phyloP scores from a whole-genome alignment of 2,113 vertebrate genomes.

The Tilapia sparmanii region DNA sequence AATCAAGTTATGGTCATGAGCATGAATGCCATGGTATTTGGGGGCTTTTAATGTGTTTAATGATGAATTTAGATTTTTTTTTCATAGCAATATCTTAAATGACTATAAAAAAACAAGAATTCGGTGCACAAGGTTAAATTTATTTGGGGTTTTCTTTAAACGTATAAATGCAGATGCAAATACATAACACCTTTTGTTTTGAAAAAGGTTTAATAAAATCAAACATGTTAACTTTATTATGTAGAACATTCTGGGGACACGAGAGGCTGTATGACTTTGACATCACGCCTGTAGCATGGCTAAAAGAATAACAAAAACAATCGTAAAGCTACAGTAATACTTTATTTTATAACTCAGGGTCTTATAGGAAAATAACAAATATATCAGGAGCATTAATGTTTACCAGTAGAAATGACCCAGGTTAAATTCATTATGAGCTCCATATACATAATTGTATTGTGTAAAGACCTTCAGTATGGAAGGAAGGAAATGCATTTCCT shows the following conservation, averaged over 20 bases:
- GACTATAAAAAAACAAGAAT: background rate
- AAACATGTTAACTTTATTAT: background rate
- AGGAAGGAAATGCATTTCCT: conserved; percentile 16
- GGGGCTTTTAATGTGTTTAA: background rate
- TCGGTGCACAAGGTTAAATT: background rate
- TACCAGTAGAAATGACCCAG: background rate
- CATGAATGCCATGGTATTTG: background rate
- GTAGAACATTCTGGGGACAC: background rate
- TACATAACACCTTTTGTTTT: background rate
- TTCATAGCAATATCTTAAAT: background rate
- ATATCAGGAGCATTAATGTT: background rate
- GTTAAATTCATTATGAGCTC: background rate
- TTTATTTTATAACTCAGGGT: background rate
- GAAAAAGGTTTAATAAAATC: background rate
- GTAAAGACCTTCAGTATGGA: background rate
- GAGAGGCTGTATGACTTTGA: background rate
- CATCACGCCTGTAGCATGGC: background rate
- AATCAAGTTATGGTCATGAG: background rate
- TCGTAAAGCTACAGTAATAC: background rate
- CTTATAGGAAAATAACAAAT: background rate
- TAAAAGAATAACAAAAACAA: background rate
- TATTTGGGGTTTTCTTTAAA: background rate
- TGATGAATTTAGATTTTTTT: background rate
- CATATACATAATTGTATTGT: background rate
- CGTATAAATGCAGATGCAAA: background rate